Evolutionary conservation across 2,888 invertebrate species (phyloP), one percentile per base, ranked within the genome.

Genomic region (Phaedon cochleariae): DNA sequence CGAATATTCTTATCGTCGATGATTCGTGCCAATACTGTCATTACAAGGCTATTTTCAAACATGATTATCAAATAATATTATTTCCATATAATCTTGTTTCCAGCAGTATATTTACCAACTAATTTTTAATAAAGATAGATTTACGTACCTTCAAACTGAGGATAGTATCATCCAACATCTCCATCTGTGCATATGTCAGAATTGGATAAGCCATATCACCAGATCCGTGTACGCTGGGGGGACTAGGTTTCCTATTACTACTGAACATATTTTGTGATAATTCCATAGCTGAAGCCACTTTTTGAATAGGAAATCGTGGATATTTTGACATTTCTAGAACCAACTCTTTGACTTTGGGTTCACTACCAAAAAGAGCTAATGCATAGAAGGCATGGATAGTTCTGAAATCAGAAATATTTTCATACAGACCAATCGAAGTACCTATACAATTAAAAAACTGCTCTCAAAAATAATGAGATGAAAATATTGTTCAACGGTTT

Each of bases 321-420:
- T 73, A 68, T 17, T 70, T 71, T 75, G 83, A 54, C 80, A 84
- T 67, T 80, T 84, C 67, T 82, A 82, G 65, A 71, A 83, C 65
- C 79, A 80, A 53, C 80, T 80, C 75, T 81, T 85, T 78, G 76
- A 84, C 78, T 80, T 87, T 64, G 51, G 78, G 77, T 2, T 83
- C 79, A 9, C 86, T 85, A 0, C 81, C 82, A 69, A 83, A 86
- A 10, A 88, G 77, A 1, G 85, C 85, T 54, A 85, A 78, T 1
- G 87, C 87, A 63, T 88, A 79, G 18, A 85, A 78, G 79, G 84
- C 83, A 70, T 86, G 86, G 15, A 86, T 82, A 70, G 84, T 84
- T 68, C 81, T 81, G 61, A 60, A 73, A 72, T 12, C 12, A 46
- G 12, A 17, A 17, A 49, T 15, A 49, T 17, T n/a, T n/a, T n/a